Percentiles rank a stretch among this genome's conserved stretches.
These are phyloP conservation scores for Paramormyrops kingsleyae DNA, from an alignment of 2,113 vertebrate species.

Conservation along the genomic window DNA sequence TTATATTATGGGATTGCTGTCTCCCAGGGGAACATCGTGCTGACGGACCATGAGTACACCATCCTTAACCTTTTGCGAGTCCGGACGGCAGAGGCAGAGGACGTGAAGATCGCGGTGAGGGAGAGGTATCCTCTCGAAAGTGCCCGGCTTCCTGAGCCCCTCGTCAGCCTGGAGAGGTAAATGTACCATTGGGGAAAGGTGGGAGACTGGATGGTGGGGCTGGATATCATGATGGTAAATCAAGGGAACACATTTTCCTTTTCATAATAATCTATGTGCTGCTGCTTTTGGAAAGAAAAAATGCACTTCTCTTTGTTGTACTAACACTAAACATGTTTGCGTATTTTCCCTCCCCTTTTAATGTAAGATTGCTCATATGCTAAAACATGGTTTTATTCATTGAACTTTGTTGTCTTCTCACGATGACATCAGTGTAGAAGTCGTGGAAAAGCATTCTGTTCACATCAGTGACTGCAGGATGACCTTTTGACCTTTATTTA, in stretches of 20 bases:
- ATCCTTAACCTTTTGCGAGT: constrained; percentile 94
- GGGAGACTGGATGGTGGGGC: not conserved
- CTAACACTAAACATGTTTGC: not conserved
- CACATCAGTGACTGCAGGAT: not conserved
- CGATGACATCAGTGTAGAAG: not conserved
- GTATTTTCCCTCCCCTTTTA: not conserved
- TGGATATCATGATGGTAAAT: not conserved
- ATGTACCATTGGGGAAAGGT: not conserved
- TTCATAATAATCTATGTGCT: not conserved
- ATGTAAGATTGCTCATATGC: not conserved
- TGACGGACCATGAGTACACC: constrained; percentile 80
- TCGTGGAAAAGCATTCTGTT: not conserved
- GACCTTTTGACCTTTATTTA: not conserved
- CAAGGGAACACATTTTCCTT: not conserved
- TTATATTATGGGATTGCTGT: not conserved
- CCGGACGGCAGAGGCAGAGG: constrained; percentile 78
- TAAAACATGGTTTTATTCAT: not conserved
- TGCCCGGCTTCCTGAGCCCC: constrained; percentile 65
- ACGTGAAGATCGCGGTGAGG: constrained; percentile 88
- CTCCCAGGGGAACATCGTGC: constrained; percentile 83
- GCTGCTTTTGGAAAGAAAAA: not conserved
- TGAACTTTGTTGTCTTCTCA: not conserved
- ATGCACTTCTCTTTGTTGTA: not conserved
- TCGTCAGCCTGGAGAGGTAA: constrained; percentile 75
- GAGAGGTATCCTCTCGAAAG: constrained; percentile 82